These are phyloP conservation scores for Tipula helvola DNA, from an alignment of 2,888 invertebrate species.

Conservation along the genomic window DNA sequence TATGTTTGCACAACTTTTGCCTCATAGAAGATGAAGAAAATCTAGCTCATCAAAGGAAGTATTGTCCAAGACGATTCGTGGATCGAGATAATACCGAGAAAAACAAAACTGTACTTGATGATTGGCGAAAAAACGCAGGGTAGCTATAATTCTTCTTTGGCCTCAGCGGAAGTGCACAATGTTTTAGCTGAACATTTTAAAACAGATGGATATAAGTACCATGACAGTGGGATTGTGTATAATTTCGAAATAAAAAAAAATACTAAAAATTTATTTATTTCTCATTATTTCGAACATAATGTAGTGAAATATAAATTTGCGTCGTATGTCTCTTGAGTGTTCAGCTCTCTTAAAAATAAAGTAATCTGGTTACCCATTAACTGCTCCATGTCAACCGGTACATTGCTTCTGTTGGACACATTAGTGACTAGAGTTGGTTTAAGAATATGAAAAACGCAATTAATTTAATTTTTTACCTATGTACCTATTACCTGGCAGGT, in stretches of 20 bases:
- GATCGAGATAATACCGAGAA: not conserved
- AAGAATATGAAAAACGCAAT: too few species aligned
- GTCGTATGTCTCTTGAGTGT: not conserved
- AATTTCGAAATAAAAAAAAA: not conserved
- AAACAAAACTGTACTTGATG: not conserved
- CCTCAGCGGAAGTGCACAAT: not conserved
- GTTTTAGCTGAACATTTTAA: not conserved
- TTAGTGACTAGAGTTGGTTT: too few species aligned
- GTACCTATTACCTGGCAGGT: too few species aligned
- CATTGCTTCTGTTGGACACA: not conserved
- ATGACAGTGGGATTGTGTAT: not conserved
- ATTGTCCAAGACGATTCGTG: not conserved
- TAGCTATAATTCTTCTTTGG: not conserved
- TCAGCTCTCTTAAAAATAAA: not conserved
- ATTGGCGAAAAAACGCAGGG: not conserved
- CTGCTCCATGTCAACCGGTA: not conserved
- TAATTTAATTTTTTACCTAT: too few species aligned
- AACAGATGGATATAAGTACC: not conserved
- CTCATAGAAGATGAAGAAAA: not conserved
- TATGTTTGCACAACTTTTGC: not conserved
- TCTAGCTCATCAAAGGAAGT: not conserved
- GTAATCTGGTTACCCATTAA: not conserved
- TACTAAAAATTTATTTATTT: not conserved
- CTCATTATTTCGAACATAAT: not conserved
- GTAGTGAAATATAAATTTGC: not conserved